Evolutionary conservation across 92 coral and sea anemone species (phyloP).

Genomic region (Phenganax subtilis): DNA sequence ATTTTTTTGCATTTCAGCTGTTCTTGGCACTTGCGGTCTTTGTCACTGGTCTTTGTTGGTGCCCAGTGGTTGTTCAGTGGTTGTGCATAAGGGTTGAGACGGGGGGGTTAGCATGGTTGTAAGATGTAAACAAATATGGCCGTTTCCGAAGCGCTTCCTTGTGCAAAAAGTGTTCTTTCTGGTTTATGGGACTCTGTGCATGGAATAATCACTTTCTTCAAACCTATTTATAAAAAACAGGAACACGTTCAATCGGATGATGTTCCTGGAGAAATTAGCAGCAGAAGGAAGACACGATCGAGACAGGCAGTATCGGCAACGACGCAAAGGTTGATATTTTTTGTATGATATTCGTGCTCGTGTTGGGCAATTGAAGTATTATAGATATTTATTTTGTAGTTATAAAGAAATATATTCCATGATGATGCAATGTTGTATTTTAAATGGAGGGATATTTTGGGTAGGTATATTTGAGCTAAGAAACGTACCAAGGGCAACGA

Average conservation of each 20-base stretch:
- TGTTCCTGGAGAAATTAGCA: slow-evolving; percentile 45
- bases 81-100: background rate
- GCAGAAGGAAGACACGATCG: slow-evolving; percentile 50
- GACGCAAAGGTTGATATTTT: slow-evolving; percentile 42
- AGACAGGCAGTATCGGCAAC: slow-evolving; percentile 23
- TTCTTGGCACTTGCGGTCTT: too few species aligned
- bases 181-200: slow-evolving; percentile 80
- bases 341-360: background rate
- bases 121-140: slow-evolving; percentile 32
- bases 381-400: slow-evolving; percentile 3
- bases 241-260: slow-evolving; percentile 44
- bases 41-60: too few species aligned
- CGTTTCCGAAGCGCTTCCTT: slow-evolving; percentile 31
- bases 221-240: slow-evolving; percentile 58
- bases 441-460: slow-evolving; percentile 99
- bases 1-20: too few species aligned
- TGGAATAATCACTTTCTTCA: slow-evolving; percentile 70
- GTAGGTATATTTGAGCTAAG: slow-evolving; percentile 41
- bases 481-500: too few species aligned
- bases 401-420: slow-evolving; percentile 70
- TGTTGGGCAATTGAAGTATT: background rate
- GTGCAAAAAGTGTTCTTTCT: slow-evolving; percentile 25
- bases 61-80: too few species aligned
- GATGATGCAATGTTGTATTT: slow-evolving; percentile 87
- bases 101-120: background rate